Conservation (phyloP, 2,888 invertebrate species). For the Sminthurides aquaticus region DNA sequence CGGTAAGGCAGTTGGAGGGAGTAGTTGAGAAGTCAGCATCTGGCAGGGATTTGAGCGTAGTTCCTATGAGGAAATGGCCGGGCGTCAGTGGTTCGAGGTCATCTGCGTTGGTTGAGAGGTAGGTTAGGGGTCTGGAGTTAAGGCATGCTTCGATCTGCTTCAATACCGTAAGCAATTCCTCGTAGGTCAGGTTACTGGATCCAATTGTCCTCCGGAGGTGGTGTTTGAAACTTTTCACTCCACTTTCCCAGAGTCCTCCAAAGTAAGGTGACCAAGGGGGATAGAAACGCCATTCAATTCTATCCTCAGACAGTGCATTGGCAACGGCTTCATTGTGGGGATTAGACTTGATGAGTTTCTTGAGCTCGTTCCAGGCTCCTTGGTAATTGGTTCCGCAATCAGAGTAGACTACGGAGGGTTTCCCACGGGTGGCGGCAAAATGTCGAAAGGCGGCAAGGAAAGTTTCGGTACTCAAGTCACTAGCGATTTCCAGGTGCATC, state of each 20-base stretch:
- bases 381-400: slow-evolving; percentile 13
- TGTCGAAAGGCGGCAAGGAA: slow-evolving; percentile 29
- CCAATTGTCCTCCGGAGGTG: neutral
- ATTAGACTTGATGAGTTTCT: neutral
- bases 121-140: neutral
- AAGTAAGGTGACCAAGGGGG: neutral
- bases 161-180: neutral
- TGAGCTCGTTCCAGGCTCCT: slow-evolving; percentile 2
- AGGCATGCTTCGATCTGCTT: neutral
- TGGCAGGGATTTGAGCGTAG: neutral
- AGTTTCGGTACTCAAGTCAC: slow-evolving; percentile 26
- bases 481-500: slow-evolving; percentile 43
- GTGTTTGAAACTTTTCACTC: neutral
- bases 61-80: neutral
- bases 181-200: neutral
- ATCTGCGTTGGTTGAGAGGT: neutral
- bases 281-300: slow-evolving; percentile 6
- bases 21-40: too few relatives aligned
- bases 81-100: neutral
- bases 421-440: slow-evolving; percentile 23
- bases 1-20: neutral
- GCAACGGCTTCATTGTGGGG: neutral
- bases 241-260: too few relatives aligned
- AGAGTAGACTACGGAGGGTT: neutral
- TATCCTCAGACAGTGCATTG: neutral